Conservation (phyloP, 2,113 vertebrate species). For the Perognathus longimembris region DNA sequence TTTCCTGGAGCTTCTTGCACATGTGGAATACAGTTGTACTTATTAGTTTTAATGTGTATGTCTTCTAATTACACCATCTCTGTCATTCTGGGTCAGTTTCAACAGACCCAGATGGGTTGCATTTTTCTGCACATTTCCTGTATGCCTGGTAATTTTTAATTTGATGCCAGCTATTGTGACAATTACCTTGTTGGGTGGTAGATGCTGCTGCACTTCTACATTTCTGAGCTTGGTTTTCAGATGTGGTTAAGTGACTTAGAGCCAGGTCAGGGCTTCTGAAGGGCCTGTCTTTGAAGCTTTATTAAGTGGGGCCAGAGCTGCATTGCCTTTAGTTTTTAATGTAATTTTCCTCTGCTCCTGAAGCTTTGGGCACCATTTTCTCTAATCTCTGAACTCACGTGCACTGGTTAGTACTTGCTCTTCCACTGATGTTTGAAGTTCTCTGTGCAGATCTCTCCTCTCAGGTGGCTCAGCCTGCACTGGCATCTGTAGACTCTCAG, state of each 20-base stretch:
- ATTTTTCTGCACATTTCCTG: neutral
- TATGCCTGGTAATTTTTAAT: constrained; percentile 30
- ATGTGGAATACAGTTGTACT: neutral
- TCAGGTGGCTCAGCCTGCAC: neutral
- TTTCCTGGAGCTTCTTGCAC: neutral
- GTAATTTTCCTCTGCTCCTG: neutral
- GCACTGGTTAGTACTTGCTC: neutral
- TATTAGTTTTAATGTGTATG: neutral
- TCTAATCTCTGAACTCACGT: neutral
- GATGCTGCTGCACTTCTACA: neutral
- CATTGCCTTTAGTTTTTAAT: neutral
- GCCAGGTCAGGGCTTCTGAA: neutral
- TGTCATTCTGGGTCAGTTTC: constrained; percentile 21
- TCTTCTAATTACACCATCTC: neutral
- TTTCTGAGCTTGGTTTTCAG: constrained; percentile 4
- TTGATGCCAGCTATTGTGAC: neutral
- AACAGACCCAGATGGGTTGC: neutral
- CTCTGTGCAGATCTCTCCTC: neutral
- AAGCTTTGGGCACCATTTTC: neutral
- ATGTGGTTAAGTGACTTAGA: neutral
- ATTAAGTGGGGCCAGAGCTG: neutral
- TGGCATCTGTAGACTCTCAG: neutral
- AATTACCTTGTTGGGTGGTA: neutral
- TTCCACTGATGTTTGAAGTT: neutral
- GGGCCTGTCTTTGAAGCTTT: neutral